These are phyloP conservation scores for Gastrophysa polygoni DNA, from an alignment of 2,888 invertebrate genomes.

Conservation along the genomic window DNA sequence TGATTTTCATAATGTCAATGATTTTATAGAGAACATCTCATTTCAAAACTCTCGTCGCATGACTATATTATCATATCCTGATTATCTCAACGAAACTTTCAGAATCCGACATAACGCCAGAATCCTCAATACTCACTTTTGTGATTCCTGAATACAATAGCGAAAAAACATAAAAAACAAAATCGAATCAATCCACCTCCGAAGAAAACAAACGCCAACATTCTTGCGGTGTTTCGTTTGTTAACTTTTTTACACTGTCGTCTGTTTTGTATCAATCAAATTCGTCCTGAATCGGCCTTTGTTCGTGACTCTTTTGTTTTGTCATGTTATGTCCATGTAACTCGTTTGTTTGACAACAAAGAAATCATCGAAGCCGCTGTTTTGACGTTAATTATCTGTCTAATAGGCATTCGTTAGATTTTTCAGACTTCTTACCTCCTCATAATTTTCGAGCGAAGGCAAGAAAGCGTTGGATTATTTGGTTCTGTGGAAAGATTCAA, in stretches of 20 bases:
- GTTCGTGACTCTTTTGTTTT: conserved; percentile 50
- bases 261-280: conserved; percentile 58
- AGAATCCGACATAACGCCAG: conserved; percentile 52
- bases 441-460: conserved; percentile 41
- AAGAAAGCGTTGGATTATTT: conserved; percentile 35
- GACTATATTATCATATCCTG: conserved; percentile 27
- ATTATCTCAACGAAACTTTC: conserved; percentile 27
- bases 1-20: too few relatives aligned
- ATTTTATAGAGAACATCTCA: too few relatives aligned
- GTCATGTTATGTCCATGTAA: conserved; percentile 49
- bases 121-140: conserved; percentile 53
- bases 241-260: conserved; percentile 54
- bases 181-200: conserved; percentile 45
- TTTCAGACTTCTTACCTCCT: conserved; percentile 36
- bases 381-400: conserved; percentile 55
- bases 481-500: conserved; percentile 36
- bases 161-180: conserved; percentile 41
- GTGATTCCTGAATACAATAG: conserved; percentile 54
- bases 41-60: too few relatives aligned
- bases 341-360: conserved; percentile 51
- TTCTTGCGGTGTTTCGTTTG: conserved; percentile 54
- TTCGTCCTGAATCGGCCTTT: conserved; percentile 47
- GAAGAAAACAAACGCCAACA: conserved; percentile 48
- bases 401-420: conserved; percentile 57
- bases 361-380: conserved; percentile 55